Conservation (phyloP, 2,113 vertebrate genomes). For the Hyaena hyaena region DNA sequence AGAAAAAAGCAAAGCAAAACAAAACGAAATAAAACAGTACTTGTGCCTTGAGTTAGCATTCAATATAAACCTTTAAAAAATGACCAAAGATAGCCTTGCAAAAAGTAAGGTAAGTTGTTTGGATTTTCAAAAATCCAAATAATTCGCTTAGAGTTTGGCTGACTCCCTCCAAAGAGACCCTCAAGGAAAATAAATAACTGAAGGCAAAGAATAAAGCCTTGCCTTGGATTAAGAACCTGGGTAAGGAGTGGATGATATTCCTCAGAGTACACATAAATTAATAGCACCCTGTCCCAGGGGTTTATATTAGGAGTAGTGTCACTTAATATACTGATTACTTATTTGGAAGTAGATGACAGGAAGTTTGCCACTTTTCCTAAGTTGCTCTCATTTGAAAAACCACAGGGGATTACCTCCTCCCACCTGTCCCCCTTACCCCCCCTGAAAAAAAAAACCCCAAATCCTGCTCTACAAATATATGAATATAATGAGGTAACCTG, state of each 20-base stretch:
- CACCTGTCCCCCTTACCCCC: rapidly evolving
- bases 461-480: not conserved
- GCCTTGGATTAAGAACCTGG: conserved; percentile 52
- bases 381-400: conserved; percentile 63
- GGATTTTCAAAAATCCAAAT: conserved; percentile 51
- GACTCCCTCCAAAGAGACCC: conserved; percentile 1
- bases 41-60: conserved; percentile 40
- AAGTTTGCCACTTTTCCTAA: conserved; percentile 26
- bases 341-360: conserved; percentile 43
- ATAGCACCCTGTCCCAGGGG: not conserved
- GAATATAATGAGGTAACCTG: conserved; percentile 40
- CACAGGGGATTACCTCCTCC: not conserved
- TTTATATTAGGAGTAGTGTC: conserved; percentile 28
- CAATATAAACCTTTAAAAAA: conserved; percentile 39
- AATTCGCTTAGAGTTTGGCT: conserved; percentile 58
- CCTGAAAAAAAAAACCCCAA: not conserved
- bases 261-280: conserved; percentile 20
- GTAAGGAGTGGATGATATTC: conserved; percentile 1
- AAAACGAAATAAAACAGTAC: not conserved
- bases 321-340: conserved; percentile 44
- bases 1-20: not conserved
- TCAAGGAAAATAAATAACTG: conserved; percentile 52
- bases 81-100: conserved; percentile 6
- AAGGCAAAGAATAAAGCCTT: conserved; percentile 47
- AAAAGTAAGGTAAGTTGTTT: conserved; percentile 53